These are phyloP conservation scores for Macrophya alboannulata DNA, from an alignment of 2,888 invertebrate genomes.

Conservation along the genomic window DNA sequence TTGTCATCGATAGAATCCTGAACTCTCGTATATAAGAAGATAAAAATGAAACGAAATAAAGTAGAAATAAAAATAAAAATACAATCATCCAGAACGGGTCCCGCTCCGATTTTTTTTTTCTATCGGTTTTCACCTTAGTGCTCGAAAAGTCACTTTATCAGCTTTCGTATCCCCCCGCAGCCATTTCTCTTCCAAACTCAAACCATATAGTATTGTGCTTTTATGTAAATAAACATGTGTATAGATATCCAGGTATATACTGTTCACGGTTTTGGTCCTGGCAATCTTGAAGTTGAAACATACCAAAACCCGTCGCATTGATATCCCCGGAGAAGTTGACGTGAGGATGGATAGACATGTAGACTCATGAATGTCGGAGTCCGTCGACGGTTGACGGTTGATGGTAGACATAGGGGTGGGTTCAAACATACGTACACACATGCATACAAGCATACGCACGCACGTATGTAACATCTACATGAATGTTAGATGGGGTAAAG, in stretches of 20 bases:
- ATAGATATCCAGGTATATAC: background rate
- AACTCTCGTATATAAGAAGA: background rate
- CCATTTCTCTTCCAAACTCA: background rate
- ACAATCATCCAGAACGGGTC: background rate
- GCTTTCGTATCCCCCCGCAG: background rate
- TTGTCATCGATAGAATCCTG: constrained; percentile 11
- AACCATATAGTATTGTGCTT: background rate
- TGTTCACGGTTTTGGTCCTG: background rate
- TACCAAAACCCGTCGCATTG: constrained; percentile 11
- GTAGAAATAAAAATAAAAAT: background rate
- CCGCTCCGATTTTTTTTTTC: background rate
- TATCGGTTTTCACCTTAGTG: background rate
- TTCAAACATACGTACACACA: background rate
- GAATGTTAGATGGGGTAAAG: constrained; percentile 34
- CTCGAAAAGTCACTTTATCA: background rate
- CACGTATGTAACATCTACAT: background rate
- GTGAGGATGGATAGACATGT: background rate
- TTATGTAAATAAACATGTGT: background rate
- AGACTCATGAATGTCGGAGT: background rate
- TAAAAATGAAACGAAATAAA: background rate
- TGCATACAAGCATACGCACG: background rate
- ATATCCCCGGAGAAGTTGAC: background rate
- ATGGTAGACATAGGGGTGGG: background rate
- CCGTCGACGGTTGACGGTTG: background rate
- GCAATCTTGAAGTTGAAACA: constrained; percentile 1